Conservation (phyloP, 1,140 invertebrate species). For the Gonioctena quinquepunctata region DNA sequence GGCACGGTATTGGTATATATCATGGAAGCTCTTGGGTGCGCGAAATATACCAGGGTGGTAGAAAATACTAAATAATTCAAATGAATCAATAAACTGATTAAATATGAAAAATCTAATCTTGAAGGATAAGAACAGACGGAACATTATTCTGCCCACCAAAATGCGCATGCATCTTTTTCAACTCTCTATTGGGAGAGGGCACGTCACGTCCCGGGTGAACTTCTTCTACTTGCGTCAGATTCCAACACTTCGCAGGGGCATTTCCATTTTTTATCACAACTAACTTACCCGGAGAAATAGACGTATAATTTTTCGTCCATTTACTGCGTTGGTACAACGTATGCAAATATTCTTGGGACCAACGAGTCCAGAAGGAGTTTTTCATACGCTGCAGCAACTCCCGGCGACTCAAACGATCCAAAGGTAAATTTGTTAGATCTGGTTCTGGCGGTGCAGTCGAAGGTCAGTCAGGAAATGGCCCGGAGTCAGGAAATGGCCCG, state of each 20-base stretch:
- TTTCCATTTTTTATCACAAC: constrained; percentile 31
- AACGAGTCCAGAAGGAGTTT: constrained; percentile 26
- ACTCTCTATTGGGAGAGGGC: too few relatives aligned
- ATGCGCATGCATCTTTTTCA: too few relatives aligned
- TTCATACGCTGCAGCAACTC: constrained; percentile 14
- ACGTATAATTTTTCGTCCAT: constrained; percentile 6
- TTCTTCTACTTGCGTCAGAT: constrained; percentile 43
- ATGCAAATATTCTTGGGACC: constrained; percentile 34
- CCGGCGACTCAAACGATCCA: constrained; percentile 4
- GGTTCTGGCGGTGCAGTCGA: not conserved
- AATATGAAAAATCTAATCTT: too few relatives aligned
- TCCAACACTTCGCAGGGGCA: constrained; percentile 35
- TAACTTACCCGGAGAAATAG: not conserved
- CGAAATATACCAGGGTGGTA: too few relatives aligned
- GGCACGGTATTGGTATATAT: too few relatives aligned
- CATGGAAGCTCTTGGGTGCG: too few relatives aligned
- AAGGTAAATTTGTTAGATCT: not conserved
- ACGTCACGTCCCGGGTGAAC: constrained; percentile 47
- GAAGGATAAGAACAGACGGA: too few relatives aligned
- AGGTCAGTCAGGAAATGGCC: not conserved
- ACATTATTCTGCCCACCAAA: too few relatives aligned
- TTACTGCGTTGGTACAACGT: constrained; percentile 23
- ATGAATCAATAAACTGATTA: too few relatives aligned
- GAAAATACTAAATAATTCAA: too few relatives aligned
- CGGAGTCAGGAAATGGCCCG: too few relatives aligned